phyloP scores from a whole-genome alignment of 1,140 invertebrate genomes.

The Listronotus bonariensis region DNA sequence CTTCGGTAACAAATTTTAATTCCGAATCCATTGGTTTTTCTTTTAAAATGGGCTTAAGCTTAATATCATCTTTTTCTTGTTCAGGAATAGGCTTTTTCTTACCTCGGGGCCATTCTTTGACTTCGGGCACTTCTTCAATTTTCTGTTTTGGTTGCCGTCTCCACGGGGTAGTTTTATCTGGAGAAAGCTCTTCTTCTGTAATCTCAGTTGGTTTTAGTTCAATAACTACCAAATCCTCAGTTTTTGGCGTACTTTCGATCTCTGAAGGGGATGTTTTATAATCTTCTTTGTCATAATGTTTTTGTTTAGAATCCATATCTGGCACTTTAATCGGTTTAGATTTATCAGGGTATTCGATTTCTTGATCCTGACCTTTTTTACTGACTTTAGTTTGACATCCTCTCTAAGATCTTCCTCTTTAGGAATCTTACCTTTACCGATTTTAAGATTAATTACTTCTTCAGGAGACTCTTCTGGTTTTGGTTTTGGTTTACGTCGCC shows the following conservation, averaged over 20 bases:
- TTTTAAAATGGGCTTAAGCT: conserved; percentile 52
- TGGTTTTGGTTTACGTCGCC: conserved; percentile 45
- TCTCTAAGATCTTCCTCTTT: conserved; percentile 52
- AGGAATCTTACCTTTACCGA: conserved; percentile 52
- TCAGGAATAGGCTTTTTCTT: conserved; percentile 54
- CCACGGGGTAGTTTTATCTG: conserved; percentile 51
- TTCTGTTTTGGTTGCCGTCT: conserved; percentile 51
- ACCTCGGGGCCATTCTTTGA: conserved; percentile 56
- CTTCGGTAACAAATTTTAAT: conserved; percentile 38
- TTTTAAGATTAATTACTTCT: conserved; percentile 47
- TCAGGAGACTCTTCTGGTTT: conserved; percentile 45
- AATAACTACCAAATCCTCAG: conserved; percentile 44
- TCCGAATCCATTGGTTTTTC: conserved; percentile 46
- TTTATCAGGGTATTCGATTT: conserved; percentile 48
- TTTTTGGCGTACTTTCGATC: conserved; percentile 42
- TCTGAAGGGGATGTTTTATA: conserved; percentile 44
- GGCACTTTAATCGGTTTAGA: conserved; percentile 43
- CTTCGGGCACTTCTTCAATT: conserved; percentile 46
- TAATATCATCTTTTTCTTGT: conserved; percentile 52
- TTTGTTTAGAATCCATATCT: conserved; percentile 31
- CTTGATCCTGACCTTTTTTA: conserved; percentile 50
- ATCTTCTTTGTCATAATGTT: conserved; percentile 46
- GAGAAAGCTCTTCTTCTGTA: conserved; percentile 42
- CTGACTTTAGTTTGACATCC: conserved; percentile 54
- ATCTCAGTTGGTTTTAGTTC: conserved; percentile 41